Conservation (phyloP, 2,113 vertebrate species). For the Carettochelys insculpta region DNA sequence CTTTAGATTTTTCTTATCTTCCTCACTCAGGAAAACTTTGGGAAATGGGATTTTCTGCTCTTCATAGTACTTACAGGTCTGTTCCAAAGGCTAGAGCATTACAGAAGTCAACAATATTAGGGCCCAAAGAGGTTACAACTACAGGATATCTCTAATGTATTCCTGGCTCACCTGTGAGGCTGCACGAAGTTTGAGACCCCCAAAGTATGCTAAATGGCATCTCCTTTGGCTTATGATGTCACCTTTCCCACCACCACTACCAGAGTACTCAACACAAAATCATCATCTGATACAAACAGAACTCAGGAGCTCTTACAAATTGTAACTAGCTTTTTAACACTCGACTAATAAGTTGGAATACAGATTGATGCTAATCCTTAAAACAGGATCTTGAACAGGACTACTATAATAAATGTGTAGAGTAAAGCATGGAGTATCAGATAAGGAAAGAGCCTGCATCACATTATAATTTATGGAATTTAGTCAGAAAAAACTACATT, state of each 20-base stretch:
- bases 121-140: not conserved
- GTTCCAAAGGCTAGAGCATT: constrained; percentile 72
- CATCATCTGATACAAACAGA: not conserved
- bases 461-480: not conserved
- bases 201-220: not conserved
- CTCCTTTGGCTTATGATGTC: not conserved
- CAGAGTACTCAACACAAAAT: not conserved
- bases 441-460: not conserved
- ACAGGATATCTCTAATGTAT: not conserved
- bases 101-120: constrained; percentile 5
- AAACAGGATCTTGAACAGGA: not conserved
- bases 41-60: constrained; percentile 81
- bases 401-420: not conserved
- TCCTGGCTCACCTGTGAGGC: not conserved
- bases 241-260: not conserved
- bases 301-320: not conserved
- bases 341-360: not conserved
- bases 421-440: not conserved
- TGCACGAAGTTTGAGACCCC: not conserved
- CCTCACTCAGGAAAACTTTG: constrained; percentile 64
- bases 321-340: not conserved
- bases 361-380: not conserved
- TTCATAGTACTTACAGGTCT: constrained; percentile 74
- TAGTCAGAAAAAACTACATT: not conserved
- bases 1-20: constrained; percentile 72